A percentile compares a stretch with the other conserved stretches of the same genome.
These are phyloP conservation scores for Hyphantria cunea DNA, from an alignment of 1,140 invertebrate genomes.

Conservation along the genomic window DNA sequence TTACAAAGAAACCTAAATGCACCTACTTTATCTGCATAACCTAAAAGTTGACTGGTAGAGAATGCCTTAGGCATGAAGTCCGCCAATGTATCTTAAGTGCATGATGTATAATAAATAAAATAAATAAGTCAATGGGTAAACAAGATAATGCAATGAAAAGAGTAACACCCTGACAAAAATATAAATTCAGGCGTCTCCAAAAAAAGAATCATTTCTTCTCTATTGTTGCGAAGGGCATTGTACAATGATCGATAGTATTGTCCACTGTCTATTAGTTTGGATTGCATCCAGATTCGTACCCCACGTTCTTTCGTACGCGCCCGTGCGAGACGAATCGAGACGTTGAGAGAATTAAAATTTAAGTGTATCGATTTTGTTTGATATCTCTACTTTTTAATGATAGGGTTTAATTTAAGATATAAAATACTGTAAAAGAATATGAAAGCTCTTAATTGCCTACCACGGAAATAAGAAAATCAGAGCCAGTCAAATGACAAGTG, in stretches of 20 bases:
- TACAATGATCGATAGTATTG: constrained; percentile 46
- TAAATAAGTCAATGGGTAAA: too few species aligned
- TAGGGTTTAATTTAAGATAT: too few species aligned
- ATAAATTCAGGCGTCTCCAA: constrained; percentile 2
- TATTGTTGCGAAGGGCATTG: constrained; percentile 31
- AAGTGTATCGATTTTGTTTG: constrained; percentile 27
- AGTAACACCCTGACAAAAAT: constrained; percentile 6
- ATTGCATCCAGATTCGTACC: constrained; percentile 40
- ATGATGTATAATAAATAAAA: too few species aligned
- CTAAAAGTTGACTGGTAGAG: too few species aligned
- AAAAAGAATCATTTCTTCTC: constrained; percentile 19
- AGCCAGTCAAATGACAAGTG: too few species aligned
- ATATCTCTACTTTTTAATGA: constrained; percentile 5
- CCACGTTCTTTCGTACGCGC: constrained; percentile 37
- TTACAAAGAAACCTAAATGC: too few species aligned
- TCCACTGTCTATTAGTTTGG: constrained; percentile 46
- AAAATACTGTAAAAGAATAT: too few species aligned
- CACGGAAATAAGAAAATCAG: too few species aligned
- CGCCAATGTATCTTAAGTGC: too few species aligned
- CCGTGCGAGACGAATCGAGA: constrained; percentile 48
- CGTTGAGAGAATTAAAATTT: constrained; percentile 41
- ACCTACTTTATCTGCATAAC: too few species aligned
- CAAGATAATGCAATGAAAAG: background rate
- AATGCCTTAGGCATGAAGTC: too few species aligned
- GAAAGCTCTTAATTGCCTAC: too few species aligned